Base-by-base conservation (phyloP, 1,140 invertebrate genomes). In the Conus betulinus region DNA sequence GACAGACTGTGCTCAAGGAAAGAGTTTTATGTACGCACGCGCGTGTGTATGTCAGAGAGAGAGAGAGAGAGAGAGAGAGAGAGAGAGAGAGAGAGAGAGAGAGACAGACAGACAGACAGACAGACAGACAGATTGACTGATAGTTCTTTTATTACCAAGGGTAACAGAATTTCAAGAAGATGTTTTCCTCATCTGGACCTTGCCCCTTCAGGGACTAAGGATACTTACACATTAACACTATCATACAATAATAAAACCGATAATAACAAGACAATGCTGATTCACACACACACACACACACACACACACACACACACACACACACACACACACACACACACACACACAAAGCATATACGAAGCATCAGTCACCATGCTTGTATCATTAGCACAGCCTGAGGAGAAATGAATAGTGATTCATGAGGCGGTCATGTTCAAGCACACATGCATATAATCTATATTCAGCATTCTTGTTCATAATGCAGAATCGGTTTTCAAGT, bases 221-320 rank as follows among this genome's bases (percentile, higher is more conserved):
- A 39, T 8, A 78, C 23, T 25, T 8, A 78, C 23, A 78, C 23
- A 78, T 8, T 39, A 10, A 78, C 23, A 78, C 25, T 39, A 5
- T 39, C 3, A 78, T 7, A 78, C 25, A 78, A 5, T 39, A 5
- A 78, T 7, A 78, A 5, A 78, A 8, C 57, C 8, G 8, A 60
- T 15, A 60, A 60, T 15, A 39, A n/a, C 55, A 57, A 8, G 8
- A 60, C 57, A 5, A 60, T 7, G 39, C 25, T 39, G 39, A 78
- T 25, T 39, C 76, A 78, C 76, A 39, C 76, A 78, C 76, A 78
- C 76, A 78, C 76, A 78, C 76, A 78, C 76, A 78, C 76, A 78
- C 76, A 78, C 76, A 78, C 76, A 39, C 25, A 78, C 76, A 78
- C 76, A 78, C 76, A 78, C 76, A 78, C 76, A 78, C 76, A 78